phyloP scores from a whole-genome alignment of 2,888 invertebrate genomes.

The Diadegma fenestrale region DNA sequence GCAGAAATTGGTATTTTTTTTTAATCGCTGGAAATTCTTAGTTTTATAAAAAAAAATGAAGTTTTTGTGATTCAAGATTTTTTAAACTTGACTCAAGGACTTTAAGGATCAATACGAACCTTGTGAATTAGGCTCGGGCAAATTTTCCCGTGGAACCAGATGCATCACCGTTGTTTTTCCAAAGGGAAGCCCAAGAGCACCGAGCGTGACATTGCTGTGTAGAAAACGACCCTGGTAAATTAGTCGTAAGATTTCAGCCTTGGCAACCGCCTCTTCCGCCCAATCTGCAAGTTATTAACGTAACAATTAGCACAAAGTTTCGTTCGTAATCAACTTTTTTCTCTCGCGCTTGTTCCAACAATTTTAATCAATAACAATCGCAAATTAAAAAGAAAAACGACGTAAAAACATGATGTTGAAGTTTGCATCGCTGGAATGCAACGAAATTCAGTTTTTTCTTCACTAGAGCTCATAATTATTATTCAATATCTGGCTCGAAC shows the following conservation, averaged over 20 bases:
- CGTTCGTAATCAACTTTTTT: constrained; percentile 27
- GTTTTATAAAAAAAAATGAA: background rate
- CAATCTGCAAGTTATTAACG: constrained; percentile 91
- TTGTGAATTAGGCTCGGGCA: constrained; percentile 99
- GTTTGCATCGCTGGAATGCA: too few relatives aligned
- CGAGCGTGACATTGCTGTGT: constrained; percentile 99
- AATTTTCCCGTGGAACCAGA: constrained; percentile 99
- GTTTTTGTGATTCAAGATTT: background rate
- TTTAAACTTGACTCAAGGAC: background rate
- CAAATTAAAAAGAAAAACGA: background rate
- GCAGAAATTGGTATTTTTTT: background rate
- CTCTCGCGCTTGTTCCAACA: constrained; percentile 49
- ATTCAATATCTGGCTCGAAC: too few relatives aligned
- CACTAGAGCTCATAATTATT: too few relatives aligned
- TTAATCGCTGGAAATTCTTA: background rate
- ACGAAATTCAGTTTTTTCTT: too few relatives aligned
- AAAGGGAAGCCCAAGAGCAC: constrained; percentile 97
- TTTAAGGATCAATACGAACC: constrained; percentile 86
- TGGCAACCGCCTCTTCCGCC: constrained; percentile 97
- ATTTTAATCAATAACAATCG: constrained; percentile 29
- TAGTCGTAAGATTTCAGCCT: constrained; percentile 98
- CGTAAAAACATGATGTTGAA: constrained; percentile 11
- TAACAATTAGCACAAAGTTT: constrained; percentile 17
- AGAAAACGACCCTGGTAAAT: constrained; percentile 99
- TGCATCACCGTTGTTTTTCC: constrained; percentile 99